Evolutionary conservation across 1,140 invertebrate genomes (phyloP).

Genomic region (Ladona fulva): DNA sequence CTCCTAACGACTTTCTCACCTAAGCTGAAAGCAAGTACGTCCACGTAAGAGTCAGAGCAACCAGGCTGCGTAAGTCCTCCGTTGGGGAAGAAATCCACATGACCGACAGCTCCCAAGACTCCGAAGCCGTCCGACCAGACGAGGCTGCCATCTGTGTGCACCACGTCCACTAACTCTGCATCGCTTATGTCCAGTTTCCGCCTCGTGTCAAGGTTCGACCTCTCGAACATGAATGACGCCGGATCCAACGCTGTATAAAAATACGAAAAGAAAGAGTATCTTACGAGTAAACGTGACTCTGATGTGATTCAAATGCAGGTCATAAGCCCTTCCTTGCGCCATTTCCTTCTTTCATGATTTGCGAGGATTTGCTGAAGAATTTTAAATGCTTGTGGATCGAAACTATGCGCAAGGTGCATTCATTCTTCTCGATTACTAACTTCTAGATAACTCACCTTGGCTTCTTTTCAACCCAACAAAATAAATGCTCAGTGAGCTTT

Average conservation of each 20-base stretch:
- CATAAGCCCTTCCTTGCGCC: background rate
- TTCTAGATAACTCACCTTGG: no score
- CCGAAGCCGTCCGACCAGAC: constrained; percentile 33
- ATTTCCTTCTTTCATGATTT: no score
- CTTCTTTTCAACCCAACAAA: no score
- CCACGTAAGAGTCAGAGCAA: constrained; percentile 45
- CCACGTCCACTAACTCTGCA: constrained; percentile 42
- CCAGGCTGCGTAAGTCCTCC: constrained; percentile 62
- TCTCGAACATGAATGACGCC: constrained; percentile 55
- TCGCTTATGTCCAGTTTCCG: constrained; percentile 35
- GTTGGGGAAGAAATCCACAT: constrained; percentile 67
- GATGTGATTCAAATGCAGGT: background rate
- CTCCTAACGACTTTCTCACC: constrained; percentile 22
- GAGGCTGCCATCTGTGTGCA: constrained; percentile 40
- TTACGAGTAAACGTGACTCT: background rate
- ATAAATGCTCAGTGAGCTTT: no score
- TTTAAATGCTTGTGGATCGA: no score
- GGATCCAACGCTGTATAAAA: constrained; percentile 50
- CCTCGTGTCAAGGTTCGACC: constrained; percentile 33
- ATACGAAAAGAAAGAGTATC: background rate
- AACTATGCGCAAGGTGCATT: no score
- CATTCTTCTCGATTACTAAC: no score
- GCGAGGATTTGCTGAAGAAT: no score
- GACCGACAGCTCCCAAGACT: constrained; percentile 42
- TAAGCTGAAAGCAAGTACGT: constrained; percentile 41